Conservation (phyloP, 2,113 vertebrate species). For the Murina feae region DNA sequence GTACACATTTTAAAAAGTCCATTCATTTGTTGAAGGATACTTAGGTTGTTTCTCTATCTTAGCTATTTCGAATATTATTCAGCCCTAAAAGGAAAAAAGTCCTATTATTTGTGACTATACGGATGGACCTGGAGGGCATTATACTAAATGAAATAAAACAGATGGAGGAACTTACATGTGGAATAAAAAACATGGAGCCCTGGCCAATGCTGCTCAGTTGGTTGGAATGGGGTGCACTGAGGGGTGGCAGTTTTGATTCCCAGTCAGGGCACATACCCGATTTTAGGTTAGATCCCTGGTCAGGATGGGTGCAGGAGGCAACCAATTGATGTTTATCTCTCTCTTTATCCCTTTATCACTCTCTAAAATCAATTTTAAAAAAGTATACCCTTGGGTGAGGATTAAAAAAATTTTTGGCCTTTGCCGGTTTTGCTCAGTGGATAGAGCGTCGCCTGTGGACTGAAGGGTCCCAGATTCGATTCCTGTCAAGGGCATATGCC, state of each 20-base stretch:
- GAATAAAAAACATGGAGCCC: neutral
- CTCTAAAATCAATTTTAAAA: neutral
- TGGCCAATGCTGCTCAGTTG: neutral
- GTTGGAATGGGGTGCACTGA: neutral
- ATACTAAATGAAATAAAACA: neutral
- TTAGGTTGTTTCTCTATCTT: neutral
- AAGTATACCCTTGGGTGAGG: neutral
- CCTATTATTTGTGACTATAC: neutral
- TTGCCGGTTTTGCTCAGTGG: no score
- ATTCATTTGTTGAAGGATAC: neutral
- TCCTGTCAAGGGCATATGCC: no score
- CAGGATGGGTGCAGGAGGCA: no score
- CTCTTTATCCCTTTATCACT: no score
- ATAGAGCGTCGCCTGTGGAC: no score
- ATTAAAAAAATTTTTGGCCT: neutral
- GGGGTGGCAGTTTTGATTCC: neutral
- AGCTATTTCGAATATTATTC: neutral
- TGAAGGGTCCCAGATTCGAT: no score
- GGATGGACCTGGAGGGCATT: neutral
- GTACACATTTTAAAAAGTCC: neutral
- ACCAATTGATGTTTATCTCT: neutral
- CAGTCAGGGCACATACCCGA: no score
- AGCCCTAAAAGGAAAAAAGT: neutral
- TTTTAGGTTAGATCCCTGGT: neutral
- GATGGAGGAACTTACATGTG: neutral